phyloP scores from a whole-genome alignment of 2,113 vertebrate genomes.

The Siniperca chuatsi region DNA sequence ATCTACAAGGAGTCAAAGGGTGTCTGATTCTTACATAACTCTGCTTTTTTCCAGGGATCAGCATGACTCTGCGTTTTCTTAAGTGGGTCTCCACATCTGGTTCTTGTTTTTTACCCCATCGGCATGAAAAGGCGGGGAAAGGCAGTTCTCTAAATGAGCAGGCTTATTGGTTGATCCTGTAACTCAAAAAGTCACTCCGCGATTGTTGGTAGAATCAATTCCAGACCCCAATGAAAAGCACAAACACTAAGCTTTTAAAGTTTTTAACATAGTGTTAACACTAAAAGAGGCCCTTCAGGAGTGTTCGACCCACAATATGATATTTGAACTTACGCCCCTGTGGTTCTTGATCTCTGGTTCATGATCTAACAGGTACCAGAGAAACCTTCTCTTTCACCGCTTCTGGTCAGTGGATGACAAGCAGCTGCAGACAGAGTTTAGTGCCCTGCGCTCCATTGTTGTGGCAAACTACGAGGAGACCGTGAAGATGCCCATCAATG shows the following conservation, averaged over 20 bases:
- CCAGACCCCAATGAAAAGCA: background rate
- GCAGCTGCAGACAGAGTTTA: conserved; percentile 94
- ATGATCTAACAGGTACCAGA: conserved; percentile 88
- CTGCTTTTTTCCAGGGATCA: conserved; percentile 28
- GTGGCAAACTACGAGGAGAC: conserved; percentile 95
- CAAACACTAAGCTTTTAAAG: background rate
- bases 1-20: conserved; percentile 3
- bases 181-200: background rate
- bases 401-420: conserved; percentile 99
- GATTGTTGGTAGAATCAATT: too few relatives aligned
- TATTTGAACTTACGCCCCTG: background rate
- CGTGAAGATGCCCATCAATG: conserved; percentile 98
- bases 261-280: background rate
- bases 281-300: background rate
- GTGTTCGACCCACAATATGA: background rate
- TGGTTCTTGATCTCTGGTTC: conserved; percentile 2
- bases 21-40: conserved; percentile 49
- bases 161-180: conserved; percentile 64
- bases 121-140: conserved; percentile 23
- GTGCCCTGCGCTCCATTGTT: conserved; percentile 94
- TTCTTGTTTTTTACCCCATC: conserved; percentile 59
- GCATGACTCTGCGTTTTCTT: conserved; percentile 77
- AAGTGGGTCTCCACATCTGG: conserved; percentile 77
- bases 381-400: conserved; percentile 94
- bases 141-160: conserved; percentile 45